These are phyloP conservation scores for Brachionus koreanus DNA, from an alignment of 1,140 invertebrate species.

Conservation along the genomic window DNA sequence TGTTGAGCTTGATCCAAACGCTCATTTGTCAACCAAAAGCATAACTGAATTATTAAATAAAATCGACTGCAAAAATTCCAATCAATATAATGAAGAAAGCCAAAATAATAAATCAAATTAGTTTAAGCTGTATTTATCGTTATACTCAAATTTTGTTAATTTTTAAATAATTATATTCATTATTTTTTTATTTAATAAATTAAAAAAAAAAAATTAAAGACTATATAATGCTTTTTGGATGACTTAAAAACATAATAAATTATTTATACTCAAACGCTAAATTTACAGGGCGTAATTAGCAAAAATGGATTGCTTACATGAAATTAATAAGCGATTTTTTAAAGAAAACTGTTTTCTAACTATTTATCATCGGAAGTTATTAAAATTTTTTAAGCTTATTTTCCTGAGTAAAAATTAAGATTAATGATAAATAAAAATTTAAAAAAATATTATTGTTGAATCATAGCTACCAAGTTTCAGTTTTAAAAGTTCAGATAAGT, in stretches of 20 bases:
- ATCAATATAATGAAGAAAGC: not conserved
- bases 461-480: too few species aligned
- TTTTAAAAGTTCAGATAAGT: too few species aligned
- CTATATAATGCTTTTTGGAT: not conserved
- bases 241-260: not conserved
- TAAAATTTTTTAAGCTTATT: too few species aligned
- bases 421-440: too few species aligned
- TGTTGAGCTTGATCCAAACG: constrained; percentile 15
- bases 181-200: not conserved
- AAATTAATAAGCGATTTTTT: too few species aligned
- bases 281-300: too few species aligned
- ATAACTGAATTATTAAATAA: constrained; percentile 3
- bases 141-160: not conserved
- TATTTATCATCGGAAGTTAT: too few species aligned
- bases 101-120: not conserved
- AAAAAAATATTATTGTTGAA: too few species aligned
- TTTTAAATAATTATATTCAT: not conserved
- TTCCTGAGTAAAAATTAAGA: too few species aligned
- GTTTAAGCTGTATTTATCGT: not conserved
- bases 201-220: not conserved
- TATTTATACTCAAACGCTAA: too few species aligned
- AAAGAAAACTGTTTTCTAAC: too few species aligned
- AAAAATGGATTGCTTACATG: too few species aligned
- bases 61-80: constrained; percentile 6
- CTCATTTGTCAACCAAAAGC: not conserved